These are phyloP conservation scores for Heliopora coerulea DNA, from an alignment of 92 coral and sea anemone genomes.

Conservation along the genomic window DNA sequence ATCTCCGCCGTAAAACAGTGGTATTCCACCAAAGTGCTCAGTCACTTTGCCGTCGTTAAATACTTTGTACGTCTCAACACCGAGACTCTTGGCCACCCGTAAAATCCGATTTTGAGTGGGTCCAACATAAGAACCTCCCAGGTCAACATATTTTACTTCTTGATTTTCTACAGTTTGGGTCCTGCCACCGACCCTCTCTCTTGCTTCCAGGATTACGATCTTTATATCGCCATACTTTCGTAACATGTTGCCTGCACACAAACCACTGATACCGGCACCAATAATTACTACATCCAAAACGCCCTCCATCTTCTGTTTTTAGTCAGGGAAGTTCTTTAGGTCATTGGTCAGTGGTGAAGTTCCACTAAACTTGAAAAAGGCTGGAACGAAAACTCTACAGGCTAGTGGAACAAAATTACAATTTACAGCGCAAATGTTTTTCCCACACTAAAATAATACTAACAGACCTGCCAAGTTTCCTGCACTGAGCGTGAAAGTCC, in stretches of 20 bases:
- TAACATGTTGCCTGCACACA: conserved; percentile 86
- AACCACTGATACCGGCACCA: conserved; percentile 97
- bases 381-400: no score
- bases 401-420: no score
- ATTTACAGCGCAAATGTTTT: no score
- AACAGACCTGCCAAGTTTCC: no score
- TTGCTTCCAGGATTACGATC: conserved; percentile 76
- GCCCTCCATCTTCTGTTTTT: conserved; percentile 15
- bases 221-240: conserved; percentile 57
- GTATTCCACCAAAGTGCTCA: conserved; percentile 72
- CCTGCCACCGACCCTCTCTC: conserved; percentile 98
- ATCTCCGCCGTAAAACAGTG: conserved; percentile 68
- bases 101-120: conserved; percentile 92
- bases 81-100: conserved; percentile 88
- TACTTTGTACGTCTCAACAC: conserved; percentile 78
- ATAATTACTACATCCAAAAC: conserved; percentile 70
- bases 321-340: no score
- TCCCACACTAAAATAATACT: no score
- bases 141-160: conserved; percentile 73
- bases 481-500: no score
- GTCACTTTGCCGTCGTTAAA: conserved; percentile 69
- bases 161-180: conserved; percentile 77
- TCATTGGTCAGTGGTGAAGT: no score
- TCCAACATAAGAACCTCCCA: conserved; percentile 95
- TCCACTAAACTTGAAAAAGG: no score